These are phyloP conservation scores for Brachyistius frenatus DNA, from an alignment of 2,113 vertebrate species.

Conservation along the genomic window DNA sequence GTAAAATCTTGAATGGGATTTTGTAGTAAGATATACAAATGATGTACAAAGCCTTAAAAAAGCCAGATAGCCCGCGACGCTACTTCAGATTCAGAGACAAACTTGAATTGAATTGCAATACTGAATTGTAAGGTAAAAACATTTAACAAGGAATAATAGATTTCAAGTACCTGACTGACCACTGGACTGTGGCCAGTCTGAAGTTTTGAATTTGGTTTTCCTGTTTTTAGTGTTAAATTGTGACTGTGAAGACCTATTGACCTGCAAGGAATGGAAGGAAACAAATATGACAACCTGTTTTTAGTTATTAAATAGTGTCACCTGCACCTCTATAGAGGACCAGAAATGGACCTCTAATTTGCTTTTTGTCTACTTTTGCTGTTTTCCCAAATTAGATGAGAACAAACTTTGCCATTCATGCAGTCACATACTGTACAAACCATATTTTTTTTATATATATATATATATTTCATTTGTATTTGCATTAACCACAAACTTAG, in stretches of 20 bases:
- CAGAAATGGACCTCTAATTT: too few species aligned
- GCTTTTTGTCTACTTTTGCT: too few species aligned
- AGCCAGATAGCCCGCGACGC: background rate
- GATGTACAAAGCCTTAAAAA: conserved; percentile 48
- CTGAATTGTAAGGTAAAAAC: background rate
- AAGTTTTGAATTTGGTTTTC: background rate
- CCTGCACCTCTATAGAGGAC: too few species aligned
- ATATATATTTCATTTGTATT: too few species aligned
- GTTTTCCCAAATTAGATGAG: too few species aligned
- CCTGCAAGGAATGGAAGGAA: too few species aligned
- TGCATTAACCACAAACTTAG: background rate
- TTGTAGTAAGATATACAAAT: conserved; percentile 4
- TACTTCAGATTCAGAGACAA: background rate
- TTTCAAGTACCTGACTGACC: background rate
- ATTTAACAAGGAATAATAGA: conserved; percentile 11
- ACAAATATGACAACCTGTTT: too few species aligned
- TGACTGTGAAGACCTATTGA: conserved; percentile 18
- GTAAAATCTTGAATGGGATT: background rate
- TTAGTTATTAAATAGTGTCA: too few species aligned
- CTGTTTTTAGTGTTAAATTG: conserved; percentile 23
- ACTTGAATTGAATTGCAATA: background rate
- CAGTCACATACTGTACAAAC: too few species aligned
- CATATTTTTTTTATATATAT: too few species aligned
- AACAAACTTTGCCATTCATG: too few species aligned
- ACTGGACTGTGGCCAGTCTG: conserved; percentile 24